Percentiles rank a stretch among this genome's conserved stretches.
These are phyloP conservation scores for Venusia cambrica DNA, from an alignment of 2,888 invertebrate species.

Conservation along the genomic window DNA sequence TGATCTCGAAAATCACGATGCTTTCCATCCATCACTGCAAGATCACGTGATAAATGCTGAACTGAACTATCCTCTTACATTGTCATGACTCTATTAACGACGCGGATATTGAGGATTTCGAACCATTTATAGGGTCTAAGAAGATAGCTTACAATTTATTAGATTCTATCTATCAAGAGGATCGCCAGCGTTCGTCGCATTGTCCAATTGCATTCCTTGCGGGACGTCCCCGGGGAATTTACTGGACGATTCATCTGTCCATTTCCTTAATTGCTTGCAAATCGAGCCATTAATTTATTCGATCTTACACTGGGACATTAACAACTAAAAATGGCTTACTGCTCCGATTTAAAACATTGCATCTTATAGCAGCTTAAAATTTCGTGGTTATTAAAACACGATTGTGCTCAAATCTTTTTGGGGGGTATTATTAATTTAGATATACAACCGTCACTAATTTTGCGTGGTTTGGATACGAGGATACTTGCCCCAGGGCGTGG, in stretches of 20 bases:
- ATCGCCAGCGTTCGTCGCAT: slow-evolving; percentile 49
- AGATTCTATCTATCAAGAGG: slow-evolving; percentile 60
- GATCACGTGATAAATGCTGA: no score
- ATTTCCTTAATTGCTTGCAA: slow-evolving; percentile 18
- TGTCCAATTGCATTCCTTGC: slow-evolving; percentile 65
- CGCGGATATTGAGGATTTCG: slow-evolving; percentile 16
- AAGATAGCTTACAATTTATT: slow-evolving; percentile 59
- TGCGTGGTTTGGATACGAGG: slow-evolving; percentile 64
- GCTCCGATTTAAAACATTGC: no score
- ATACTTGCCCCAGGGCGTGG: slow-evolving; percentile 57
- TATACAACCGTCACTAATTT: slow-evolving; percentile 69
- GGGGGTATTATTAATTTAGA: slow-evolving; percentile 62
- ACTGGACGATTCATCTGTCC: slow-evolving; percentile 31
- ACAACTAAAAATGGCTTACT: no score
- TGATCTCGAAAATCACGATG: no score
- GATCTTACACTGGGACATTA: no score
- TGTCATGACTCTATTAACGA: no score
- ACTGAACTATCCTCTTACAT: no score
- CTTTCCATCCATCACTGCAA: no score
- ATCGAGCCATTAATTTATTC: slow-evolving; percentile 4
- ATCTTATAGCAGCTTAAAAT: no score
- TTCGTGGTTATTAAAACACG: no score
- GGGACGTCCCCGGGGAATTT: slow-evolving; percentile 45
- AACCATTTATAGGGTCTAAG: slow-evolving; percentile 36
- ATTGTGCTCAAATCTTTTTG: slow-evolving; percentile 39